Percentiles rank a stretch among this genome's conserved stretches.
Conservation (phyloP, 2,888 invertebrate species). For the Cheilosia variabilis region DNA sequence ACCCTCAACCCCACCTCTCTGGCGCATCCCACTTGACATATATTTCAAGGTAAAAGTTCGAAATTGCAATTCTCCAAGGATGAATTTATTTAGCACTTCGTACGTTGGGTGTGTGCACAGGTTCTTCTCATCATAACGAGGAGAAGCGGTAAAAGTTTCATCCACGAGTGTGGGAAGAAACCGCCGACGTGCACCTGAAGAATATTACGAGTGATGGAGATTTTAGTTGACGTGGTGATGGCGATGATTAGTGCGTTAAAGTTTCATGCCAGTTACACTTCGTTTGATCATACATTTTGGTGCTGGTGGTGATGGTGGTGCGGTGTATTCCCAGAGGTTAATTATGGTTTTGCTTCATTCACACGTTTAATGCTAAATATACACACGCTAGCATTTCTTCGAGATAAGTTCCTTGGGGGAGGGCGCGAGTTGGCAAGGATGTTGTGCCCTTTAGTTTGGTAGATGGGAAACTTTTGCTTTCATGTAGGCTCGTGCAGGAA, state of each 20-base stretch:
- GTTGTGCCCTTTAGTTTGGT: too few relatives aligned
- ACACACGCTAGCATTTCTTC: too few relatives aligned
- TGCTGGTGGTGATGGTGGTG: constrained; percentile 34
- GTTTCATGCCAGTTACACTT: constrained; percentile 44
- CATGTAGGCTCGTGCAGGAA: too few relatives aligned
- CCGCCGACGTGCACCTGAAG: constrained; percentile 3
- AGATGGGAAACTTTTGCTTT: too few relatives aligned
- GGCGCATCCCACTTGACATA: constrained; percentile 36
- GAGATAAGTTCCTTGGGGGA: too few relatives aligned
- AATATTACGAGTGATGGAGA: constrained; percentile 42
- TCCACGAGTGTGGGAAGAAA: not conserved
- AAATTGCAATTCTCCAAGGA: constrained; percentile 68
- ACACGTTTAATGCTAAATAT: constrained; percentile 9
- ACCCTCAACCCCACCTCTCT: not conserved
- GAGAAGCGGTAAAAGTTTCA: constrained; percentile 30
- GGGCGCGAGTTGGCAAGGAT: too few relatives aligned
- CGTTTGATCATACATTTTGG: constrained; percentile 31
- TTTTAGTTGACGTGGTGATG: constrained; percentile 68
- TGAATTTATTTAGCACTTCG: constrained; percentile 59
- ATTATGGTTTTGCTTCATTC: constrained; percentile 50
- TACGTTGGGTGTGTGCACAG: constrained; percentile 12
- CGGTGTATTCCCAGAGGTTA: constrained; percentile 45
- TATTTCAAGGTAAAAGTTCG: constrained; percentile 65
- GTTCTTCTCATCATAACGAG: constrained; percentile 22
- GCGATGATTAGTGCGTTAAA: constrained; percentile 62